Base-by-base conservation (phyloP, 2,113 vertebrate genomes). In the Galeopterus variegatus region DNA sequence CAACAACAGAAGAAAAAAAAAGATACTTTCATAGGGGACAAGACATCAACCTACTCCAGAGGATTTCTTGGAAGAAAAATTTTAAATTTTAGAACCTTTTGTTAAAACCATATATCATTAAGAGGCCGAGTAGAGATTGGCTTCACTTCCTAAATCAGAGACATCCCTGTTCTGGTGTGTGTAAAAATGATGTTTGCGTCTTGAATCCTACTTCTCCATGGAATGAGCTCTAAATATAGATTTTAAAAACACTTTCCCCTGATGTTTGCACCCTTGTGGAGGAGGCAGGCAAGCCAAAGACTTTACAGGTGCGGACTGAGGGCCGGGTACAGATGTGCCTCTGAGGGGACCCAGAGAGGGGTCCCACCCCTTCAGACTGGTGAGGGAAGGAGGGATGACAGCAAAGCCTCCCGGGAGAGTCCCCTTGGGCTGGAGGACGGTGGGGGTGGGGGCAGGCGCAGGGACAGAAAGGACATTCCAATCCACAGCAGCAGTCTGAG, bases 21-120 rank as follows among this genome's bases (percentile, higher is more conserved):
- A 0, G 3, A 26, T 19, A 31, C 48, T 80, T 64, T 81, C 84
- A 19, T 77, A 77, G n/a, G 41, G 15, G 11, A 50, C 31, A 21
- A 19, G n/a, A 45, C 24, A 77, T 89, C 67, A 76, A 48, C 18
- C 13, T 84, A 75, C 19, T 73, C 3, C 77, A 50, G 23, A 73
- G 36, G 31, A 81, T 88, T 94, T 95, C 50, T 79, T 52, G 3
- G 26, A 77, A 94, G 87, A 76, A 80, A 94, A 67, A 86, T 26
- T 81, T 62, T 56, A 80, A 45, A 14, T 67, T 87, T 83, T 83
- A 92, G 72, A 96, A 18, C 45, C 15, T 90, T 79, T n/a, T 80
- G 65, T 86, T 67, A 95, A 79, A 69, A 65, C 3, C 80, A 24
- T 23, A 1, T 58, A 52, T 45, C 33, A 52, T n/a, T 73, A 91